Percentiles rank a stretch among this genome's conserved stretches.
Evolutionary conservation across 2,888 invertebrate species (phyloP).

Genomic region (Scaptomyza cyrtandrae): DNA sequence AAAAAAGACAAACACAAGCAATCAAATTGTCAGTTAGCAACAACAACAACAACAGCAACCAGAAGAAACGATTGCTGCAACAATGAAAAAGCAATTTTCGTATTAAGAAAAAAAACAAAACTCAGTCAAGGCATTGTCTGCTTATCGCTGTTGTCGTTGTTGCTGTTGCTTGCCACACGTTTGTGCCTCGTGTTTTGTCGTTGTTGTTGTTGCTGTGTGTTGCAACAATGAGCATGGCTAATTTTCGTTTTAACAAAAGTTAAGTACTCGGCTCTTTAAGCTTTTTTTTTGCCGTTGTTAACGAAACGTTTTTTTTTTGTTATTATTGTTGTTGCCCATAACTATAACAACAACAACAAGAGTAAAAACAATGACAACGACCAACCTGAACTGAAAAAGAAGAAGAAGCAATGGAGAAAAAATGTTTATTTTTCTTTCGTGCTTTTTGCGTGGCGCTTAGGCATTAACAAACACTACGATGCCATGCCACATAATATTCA

Average conservation of each 20-base stretch:
- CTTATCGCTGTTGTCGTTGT: slow-evolving; percentile 45
- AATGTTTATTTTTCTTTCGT: slow-evolving; percentile 31
- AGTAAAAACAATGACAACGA: slow-evolving; percentile 31
- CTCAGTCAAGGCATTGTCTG: slow-evolving; percentile 72
- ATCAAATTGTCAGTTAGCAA: slow-evolving; percentile 61
- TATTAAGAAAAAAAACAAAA: slow-evolving; percentile 59
- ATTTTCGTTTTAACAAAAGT: slow-evolving; percentile 75
- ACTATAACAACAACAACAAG: slow-evolving; percentile 39
- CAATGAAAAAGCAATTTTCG: slow-evolving; percentile 72
- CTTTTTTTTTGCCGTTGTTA: slow-evolving; percentile 57
- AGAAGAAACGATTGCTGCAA: slow-evolving; percentile 50
- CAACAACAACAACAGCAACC: slow-evolving; percentile 33
- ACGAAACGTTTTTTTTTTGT: slow-evolving; percentile 49
- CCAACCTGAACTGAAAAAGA: neutral
- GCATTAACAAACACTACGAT: slow-evolving; percentile 39
- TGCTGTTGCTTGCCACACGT: slow-evolving; percentile 65
- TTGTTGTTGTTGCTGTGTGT: slow-evolving; percentile 55
- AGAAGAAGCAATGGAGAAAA: slow-evolving; percentile 28
- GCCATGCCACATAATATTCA: slow-evolving; percentile 17
- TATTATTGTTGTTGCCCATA: slow-evolving; percentile 31
- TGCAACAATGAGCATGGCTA: slow-evolving; percentile 78
- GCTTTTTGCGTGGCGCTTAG: slow-evolving; percentile 52
- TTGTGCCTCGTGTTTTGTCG: slow-evolving; percentile 49
- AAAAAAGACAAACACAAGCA: slow-evolving; percentile 39
- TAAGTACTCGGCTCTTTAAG: slow-evolving; percentile 69